These are phyloP conservation scores for Labroides dimidiatus DNA, from an alignment of 2,797 vertebrate species.

Conservation along the genomic window DNA sequence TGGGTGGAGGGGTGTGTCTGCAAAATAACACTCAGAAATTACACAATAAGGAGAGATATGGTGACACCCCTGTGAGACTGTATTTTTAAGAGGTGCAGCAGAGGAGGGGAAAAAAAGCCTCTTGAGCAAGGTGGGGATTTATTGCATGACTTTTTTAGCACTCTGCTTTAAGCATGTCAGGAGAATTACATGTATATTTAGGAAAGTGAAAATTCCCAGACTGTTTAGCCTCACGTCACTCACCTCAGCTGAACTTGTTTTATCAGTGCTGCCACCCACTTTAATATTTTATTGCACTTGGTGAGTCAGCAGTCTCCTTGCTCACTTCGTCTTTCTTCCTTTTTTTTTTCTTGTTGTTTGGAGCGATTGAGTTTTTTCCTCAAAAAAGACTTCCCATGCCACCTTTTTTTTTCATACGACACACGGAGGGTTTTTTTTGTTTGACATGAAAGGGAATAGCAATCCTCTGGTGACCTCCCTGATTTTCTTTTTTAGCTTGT, in stretches of 20 bases:
- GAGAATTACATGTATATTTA: conserved; percentile 24
- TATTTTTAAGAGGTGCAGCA: conserved; percentile 22
- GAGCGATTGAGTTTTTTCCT: neutral
- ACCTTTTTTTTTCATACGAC: conserved; percentile 1
- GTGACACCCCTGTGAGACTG: conserved; percentile 28
- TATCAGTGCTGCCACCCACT: conserved; percentile 37
- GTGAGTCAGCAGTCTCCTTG: conserved; percentile 48
- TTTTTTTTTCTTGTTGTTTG: neutral
- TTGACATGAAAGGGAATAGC: conserved; percentile 1
- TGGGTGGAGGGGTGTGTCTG: conserved; percentile 8
- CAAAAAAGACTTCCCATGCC: conserved; percentile 15
- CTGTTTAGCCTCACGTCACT: conserved; percentile 25
- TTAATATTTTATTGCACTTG: conserved; percentile 52
- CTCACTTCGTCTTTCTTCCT: neutral
- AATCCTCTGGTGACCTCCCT: neutral
- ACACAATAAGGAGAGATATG: conserved; percentile 24
- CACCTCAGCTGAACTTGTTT: conserved; percentile 35
- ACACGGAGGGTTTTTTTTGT: neutral
- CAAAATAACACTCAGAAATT: conserved; percentile 43
- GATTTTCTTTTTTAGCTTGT: conserved; percentile 1
- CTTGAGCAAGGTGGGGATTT: neutral
- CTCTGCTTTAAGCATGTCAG: conserved; percentile 1
- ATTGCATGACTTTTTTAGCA: conserved; percentile 20
- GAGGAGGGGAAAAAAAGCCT: conserved; percentile 8
- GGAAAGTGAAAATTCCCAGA: conserved; percentile 10